These are phyloP conservation scores for Agonopterix heracliana DNA, from an alignment of 2,888 invertebrate genomes.

Conservation along the genomic window DNA sequence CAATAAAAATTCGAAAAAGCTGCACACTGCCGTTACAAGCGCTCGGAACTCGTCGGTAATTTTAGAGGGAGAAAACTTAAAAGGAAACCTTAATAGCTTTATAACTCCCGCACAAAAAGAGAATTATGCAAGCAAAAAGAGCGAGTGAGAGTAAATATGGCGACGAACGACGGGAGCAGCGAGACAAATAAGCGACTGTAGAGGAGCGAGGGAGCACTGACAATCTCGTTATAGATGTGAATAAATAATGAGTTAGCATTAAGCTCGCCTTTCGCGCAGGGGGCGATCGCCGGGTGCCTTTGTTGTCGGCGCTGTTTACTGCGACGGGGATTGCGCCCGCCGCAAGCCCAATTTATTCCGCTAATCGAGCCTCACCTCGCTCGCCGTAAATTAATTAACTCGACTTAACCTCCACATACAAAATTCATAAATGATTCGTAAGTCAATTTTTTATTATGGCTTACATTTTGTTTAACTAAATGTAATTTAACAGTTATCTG, in stretches of 20 bases:
- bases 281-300: slow-evolving; percentile 47
- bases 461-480: too few species aligned
- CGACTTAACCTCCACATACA: slow-evolving; percentile 48
- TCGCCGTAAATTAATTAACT: slow-evolving; percentile 66
- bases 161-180: slow-evolving; percentile 38
- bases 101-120: slow-evolving; percentile 45
- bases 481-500: too few species aligned
- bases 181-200: slow-evolving; percentile 36
- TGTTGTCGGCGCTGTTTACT: slow-evolving; percentile 66
- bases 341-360: slow-evolving; percentile 67
- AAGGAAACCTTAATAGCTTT: slow-evolving; percentile 50
- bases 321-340: slow-evolving; percentile 27
- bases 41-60: slow-evolving; percentile 11
- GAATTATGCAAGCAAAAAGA: slow-evolving; percentile 51
- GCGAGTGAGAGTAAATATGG: slow-evolving; percentile 53
- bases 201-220: slow-evolving; percentile 52
- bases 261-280: slow-evolving; percentile 25
- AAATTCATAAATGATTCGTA: slow-evolving; percentile 33
- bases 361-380: slow-evolving; percentile 65
- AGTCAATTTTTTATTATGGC: not conserved
- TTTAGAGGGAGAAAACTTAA: slow-evolving; percentile 34
- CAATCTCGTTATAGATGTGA: slow-evolving; percentile 73
- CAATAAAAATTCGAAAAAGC: slow-evolving; percentile 13
- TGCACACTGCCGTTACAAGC: not conserved
- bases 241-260: slow-evolving; percentile 73